Conservation (phyloP, 2,113 vertebrate genomes). For the Petroica traversi region DNA sequence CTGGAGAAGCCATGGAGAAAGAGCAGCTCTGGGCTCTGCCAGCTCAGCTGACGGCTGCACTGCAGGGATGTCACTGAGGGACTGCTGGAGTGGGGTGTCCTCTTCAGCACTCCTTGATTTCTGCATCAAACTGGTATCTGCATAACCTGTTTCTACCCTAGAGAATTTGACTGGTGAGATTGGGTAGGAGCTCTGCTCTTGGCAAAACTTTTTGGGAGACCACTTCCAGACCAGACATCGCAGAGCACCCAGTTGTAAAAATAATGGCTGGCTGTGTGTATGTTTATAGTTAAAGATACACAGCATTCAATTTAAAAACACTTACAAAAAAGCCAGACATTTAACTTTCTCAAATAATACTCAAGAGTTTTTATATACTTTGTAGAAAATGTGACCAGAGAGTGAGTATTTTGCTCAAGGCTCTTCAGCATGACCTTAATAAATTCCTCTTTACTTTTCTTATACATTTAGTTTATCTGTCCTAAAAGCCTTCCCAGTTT, state of each 20-base stretch:
- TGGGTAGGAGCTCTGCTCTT: not conserved
- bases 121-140: not conserved
- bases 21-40: not conserved
- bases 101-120: not conserved
- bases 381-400: not conserved
- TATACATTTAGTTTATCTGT: not conserved
- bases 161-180: not conserved
- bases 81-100: not conserved
- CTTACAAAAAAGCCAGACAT: not conserved
- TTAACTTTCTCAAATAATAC: not conserved
- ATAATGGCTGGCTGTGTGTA: not conserved
- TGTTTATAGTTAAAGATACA: not conserved
- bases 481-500: not conserved
- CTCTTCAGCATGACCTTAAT: not conserved
- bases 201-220: not conserved
- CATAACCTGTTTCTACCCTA: not conserved
- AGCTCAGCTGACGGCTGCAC: not conserved
- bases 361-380: not conserved
- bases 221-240: not conserved
- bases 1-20: not conserved
- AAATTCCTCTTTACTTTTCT: not conserved
- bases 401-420: not conserved
- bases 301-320: not conserved
- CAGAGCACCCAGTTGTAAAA: not conserved
- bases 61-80: not conserved